Evolutionary conservation across 2,888 invertebrate genomes (phyloP).

Genomic region (Meloe dianella): DNA sequence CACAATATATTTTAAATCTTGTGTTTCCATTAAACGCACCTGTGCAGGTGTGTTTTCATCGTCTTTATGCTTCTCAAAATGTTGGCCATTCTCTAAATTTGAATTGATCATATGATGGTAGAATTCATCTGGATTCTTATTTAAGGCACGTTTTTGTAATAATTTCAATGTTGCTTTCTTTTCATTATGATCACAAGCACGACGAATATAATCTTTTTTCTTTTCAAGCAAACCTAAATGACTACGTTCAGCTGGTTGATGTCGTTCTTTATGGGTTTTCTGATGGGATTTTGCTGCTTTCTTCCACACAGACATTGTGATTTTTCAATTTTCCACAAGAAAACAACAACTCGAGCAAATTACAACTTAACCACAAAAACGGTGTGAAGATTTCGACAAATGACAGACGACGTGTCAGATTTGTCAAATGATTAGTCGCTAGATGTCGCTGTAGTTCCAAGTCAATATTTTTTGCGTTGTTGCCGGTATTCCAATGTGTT

Average conservation of each 20-base stretch:
- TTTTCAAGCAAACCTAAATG: slow-evolving; percentile 86
- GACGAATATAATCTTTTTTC: slow-evolving; percentile 83
- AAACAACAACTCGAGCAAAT: too few species aligned
- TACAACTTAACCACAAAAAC: not conserved
- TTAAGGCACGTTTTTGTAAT: slow-evolving; percentile 81
- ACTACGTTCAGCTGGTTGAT: slow-evolving; percentile 78
- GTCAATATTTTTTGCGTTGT: too few species aligned
- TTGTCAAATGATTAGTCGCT: too few species aligned
- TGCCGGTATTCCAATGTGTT: too few species aligned
- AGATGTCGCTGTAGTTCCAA: too few species aligned
- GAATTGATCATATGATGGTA: slow-evolving; percentile 97
- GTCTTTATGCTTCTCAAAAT: slow-evolving; percentile 72
- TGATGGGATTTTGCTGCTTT: slow-evolving; percentile 86
- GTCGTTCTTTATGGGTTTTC: slow-evolving; percentile 83
- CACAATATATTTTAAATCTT: slow-evolving; percentile 88
- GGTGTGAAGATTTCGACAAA: not conserved
- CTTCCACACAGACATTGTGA: slow-evolving; percentile 84
- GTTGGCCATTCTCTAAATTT: slow-evolving; percentile 66
- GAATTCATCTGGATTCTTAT: slow-evolving; percentile 98
- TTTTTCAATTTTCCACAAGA: not conserved
- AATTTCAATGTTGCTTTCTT: slow-evolving; percentile 84
- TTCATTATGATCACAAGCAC: slow-evolving; percentile 80
- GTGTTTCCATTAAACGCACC: slow-evolving; percentile 85
- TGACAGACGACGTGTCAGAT: too few species aligned
- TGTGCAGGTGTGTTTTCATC: slow-evolving; percentile 84